Base-by-base conservation (phyloP, 2,888 invertebrate species). In the Allacma fusca region DNA sequence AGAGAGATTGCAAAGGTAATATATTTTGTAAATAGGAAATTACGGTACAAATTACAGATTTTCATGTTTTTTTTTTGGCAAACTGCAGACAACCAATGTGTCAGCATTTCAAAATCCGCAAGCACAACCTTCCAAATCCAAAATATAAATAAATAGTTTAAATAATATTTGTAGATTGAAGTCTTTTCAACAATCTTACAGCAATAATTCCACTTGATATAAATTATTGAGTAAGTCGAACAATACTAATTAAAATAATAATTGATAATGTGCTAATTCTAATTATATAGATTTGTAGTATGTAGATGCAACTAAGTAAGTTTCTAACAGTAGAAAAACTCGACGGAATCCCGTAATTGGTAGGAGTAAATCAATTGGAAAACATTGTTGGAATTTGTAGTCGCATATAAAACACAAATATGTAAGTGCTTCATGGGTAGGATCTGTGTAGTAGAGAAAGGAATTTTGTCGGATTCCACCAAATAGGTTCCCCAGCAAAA, bases 321-420 rank as follows among this genome's bases (percentile, higher is more conserved):
- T 12, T 50, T 50, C n/a, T 50, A 19, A n/a, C 50, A 50, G 50
- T 50, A 50, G 50, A 50, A 50, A 50, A 50, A 50, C 34, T 34
- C 34, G 16, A 16, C 19, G 19, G 50, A 16, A 50, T 50, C n/a
- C 50, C 50, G n/a, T 13, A 1, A 50, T 50, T 50, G 50, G 34
- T 4, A 34, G 34, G 34, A 34, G 34, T 34, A 50, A 50, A n/a
- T 19, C 50, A 50, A n/a, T 50, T 50, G 50, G 50, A 50, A 50
- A 50, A 50, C 16, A 50, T 50, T 50, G 50, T 50, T 50, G 50
- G 50, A 50, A 50, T n/a, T 50, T 50, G 16, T 50, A 50, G n/a
- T 50, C 9, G n/a, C n/a, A 16, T 50, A 16, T 50, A 50, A 50
- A 50, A 50, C 40, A 50, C n/a, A 50, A 5, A 50, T 12, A 50